Evolutionary conservation across 1,140 invertebrate genomes (phyloP).

Genomic region (Aphaenogaster rudis): DNA sequence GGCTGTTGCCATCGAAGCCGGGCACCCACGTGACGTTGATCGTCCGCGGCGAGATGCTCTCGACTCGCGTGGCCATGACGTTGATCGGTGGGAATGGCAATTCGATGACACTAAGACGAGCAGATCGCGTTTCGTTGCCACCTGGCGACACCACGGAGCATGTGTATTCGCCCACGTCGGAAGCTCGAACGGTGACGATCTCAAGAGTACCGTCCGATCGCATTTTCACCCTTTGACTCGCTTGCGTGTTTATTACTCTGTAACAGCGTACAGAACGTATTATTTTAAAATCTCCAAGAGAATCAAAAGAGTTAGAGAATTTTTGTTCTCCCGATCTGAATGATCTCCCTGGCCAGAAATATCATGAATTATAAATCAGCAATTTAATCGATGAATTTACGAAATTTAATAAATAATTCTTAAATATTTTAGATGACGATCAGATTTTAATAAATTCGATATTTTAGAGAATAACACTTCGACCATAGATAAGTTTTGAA

Average conservation of each 20-base stretch:
- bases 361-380: background rate
- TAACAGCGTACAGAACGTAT: slow-evolving; percentile 50
- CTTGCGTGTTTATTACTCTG: slow-evolving; percentile 89
- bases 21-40: slow-evolving; percentile 98
- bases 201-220: slow-evolving; percentile 92
- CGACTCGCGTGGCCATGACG: slow-evolving; percentile 91
- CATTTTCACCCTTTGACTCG: slow-evolving; percentile 91
- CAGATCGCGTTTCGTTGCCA: slow-evolving; percentile 96
- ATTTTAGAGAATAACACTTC: background rate
- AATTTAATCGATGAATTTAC: background rate
- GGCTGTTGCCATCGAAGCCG: slow-evolving; percentile 98
- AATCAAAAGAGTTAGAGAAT: background rate
- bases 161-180: slow-evolving; percentile 94
- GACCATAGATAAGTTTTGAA: background rate
- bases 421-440: background rate
- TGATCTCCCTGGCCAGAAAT: background rate
- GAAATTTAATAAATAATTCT: slow-evolving; percentile 11
- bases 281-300: background rate
- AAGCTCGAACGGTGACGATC: slow-evolving; percentile 93
- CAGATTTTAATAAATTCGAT: slow-evolving; percentile 3
- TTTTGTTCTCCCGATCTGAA: background rate
- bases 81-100: slow-evolving; percentile 96
- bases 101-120: slow-evolving; percentile 96
- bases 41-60: slow-evolving; percentile 86
- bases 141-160: slow-evolving; percentile 95